Conservation (phyloP, 2,797 vertebrate genomes). For the Chelidonichthys spinosus region DNA sequence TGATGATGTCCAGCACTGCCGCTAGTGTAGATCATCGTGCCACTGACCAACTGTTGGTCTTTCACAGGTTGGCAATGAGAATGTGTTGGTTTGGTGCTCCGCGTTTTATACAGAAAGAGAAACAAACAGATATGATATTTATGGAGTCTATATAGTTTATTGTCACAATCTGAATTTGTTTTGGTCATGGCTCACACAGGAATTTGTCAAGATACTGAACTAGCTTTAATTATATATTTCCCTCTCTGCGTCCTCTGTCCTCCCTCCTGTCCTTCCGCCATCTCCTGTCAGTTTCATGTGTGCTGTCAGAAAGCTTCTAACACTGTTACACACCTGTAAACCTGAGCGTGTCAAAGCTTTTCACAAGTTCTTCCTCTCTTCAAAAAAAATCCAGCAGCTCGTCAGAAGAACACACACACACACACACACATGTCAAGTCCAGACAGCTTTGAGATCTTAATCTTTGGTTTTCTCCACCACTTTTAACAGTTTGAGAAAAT, state of each 20-base stretch:
- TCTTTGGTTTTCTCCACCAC: conserved; percentile 61
- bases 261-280: conserved; percentile 19
- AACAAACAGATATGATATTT: conserved; percentile 30
- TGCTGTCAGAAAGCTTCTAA: conserved; percentile 68
- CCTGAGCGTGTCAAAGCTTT: conserved; percentile 76
- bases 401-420: conserved; percentile 36
- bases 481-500: conserved; percentile 68
- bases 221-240: conserved; percentile 7
- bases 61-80: neutral
- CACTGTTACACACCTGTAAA: conserved; percentile 75
- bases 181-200: neutral
- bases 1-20: neutral
- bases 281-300: conserved; percentile 63
- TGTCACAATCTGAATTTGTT: conserved; percentile 13
- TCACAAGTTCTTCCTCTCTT: conserved; percentile 63
- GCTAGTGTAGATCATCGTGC: neutral
- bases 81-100: conserved; percentile 24
- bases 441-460: conserved; percentile 73
- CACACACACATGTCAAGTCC: conserved; percentile 33
- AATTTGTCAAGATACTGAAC: neutral
- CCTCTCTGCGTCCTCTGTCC: neutral
- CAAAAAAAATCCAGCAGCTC: conserved; percentile 22
- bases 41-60: neutral
- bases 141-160: conserved; percentile 1
- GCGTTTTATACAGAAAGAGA: conserved; percentile 45